Evolutionary conservation across 2,797 vertebrate genomes (phyloP).

Genomic region (Falco rusticolus): DNA sequence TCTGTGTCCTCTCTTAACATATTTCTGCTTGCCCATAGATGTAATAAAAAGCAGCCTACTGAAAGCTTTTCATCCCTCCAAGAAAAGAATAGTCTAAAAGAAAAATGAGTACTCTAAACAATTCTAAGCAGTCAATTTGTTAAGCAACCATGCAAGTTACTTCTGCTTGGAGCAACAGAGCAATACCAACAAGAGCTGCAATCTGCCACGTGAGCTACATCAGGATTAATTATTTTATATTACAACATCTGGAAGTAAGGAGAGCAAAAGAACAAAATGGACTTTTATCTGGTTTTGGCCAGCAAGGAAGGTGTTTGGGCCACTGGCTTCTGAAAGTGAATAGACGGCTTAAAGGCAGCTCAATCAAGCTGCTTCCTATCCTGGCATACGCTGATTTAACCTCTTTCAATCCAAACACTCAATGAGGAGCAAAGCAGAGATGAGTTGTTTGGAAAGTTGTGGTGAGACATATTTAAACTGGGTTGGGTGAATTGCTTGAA

Average conservation of each 20-base stretch:
- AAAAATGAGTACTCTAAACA: slow-evolving; percentile 57
- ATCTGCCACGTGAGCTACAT: not conserved
- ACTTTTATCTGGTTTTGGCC: not conserved
- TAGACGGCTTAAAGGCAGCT: not conserved
- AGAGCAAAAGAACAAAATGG: slow-evolving; percentile 28
- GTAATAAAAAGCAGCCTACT: slow-evolving; percentile 18
- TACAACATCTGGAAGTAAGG: not conserved
- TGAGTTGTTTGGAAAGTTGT: not conserved
- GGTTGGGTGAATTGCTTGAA: not conserved
- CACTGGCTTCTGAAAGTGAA: not conserved
- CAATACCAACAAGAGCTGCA: not conserved
- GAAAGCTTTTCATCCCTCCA: slow-evolving; percentile 27
- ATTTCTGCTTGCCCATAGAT: not conserved
- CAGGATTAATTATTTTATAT: slow-evolving; percentile 61
- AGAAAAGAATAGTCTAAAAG: slow-evolving; percentile 30
- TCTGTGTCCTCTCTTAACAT: not conserved
- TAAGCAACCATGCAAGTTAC: slow-evolving; percentile 5
- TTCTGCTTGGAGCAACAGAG: slow-evolving; percentile 22
- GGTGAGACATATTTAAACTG: not conserved
- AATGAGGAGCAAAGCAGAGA: not conserved
- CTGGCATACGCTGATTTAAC: not conserved
- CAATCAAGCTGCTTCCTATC: not conserved
- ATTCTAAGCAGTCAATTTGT: slow-evolving; percentile 58
- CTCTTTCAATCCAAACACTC: not conserved
- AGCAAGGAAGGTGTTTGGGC: not conserved